A percentile compares a stretch with the other conserved stretches of the same genome.
phyloP scores from a whole-genome alignment of 2,113 vertebrate genomes.

The Menura novaehollandiae region DNA sequence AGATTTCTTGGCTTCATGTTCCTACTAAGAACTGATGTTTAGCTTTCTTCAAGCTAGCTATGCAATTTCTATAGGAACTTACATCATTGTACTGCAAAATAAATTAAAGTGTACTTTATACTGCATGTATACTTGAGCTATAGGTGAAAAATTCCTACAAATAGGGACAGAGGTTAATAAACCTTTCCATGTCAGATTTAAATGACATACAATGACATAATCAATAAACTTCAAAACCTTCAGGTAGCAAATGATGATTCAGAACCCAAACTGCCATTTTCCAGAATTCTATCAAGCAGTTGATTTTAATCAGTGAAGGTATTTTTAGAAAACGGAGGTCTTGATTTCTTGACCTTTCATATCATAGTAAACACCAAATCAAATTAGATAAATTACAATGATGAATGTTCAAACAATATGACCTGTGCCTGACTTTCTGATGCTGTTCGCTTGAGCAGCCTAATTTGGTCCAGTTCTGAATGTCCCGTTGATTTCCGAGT shows the following conservation, averaged over 20 bases:
- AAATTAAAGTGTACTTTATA: neutral
- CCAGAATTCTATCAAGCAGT: neutral
- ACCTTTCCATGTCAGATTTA: neutral
- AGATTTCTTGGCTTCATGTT: neutral
- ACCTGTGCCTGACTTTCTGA: conserved; percentile 77
- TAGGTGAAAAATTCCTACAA: neutral
- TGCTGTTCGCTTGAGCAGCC: conserved; percentile 65
- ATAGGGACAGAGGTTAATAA: neutral
- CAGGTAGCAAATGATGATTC: neutral
- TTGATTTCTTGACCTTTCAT: neutral
- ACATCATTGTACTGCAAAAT: neutral
- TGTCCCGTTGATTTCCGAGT: conserved; percentile 38
- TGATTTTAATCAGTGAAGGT: neutral
- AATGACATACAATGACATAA: neutral
- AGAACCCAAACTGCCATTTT: neutral
- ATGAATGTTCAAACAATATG: conserved; percentile 82
- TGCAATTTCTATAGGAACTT: neutral
- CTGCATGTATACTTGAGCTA: neutral
- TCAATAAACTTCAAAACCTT: neutral
- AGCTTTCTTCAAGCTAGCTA: neutral
- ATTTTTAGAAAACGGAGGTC: neutral
- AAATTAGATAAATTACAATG: conserved; percentile 52
- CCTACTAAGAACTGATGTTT: neutral
- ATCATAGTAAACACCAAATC: neutral
- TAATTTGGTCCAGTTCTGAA: conserved; percentile 68